These are phyloP conservation scores for Hippopotamus amphibius DNA, from an alignment of 2,113 vertebrate species.

Conservation along the genomic window DNA sequence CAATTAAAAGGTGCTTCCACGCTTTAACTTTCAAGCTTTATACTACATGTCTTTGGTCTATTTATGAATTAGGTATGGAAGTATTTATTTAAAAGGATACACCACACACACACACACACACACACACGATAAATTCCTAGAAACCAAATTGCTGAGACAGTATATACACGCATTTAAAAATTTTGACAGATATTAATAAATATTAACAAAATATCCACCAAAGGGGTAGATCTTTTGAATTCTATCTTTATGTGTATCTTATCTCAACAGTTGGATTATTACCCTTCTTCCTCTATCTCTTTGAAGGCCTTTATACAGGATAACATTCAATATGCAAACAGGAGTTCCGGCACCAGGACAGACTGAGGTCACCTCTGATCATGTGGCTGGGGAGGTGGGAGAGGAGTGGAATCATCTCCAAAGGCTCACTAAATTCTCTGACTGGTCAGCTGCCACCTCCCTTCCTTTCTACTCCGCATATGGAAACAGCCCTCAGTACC, in stretches of 20 bases:
- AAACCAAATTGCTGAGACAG: constrained; percentile 48
- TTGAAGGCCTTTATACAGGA: not conserved
- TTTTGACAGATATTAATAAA: not conserved
- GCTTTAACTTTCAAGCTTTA: constrained; percentile 58
- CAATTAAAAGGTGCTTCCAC: constrained; percentile 29
- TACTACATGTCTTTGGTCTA: not conserved
- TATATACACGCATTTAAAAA: not conserved
- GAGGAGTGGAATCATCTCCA: not conserved
- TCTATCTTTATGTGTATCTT: not conserved
- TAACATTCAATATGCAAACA: not conserved
- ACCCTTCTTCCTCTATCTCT: not conserved
- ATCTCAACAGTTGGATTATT: not conserved
- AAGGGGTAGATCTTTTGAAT: not conserved
- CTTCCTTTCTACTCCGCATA: not conserved
- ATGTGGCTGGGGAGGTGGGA: not conserved
- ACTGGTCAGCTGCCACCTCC: not conserved
- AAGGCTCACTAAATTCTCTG: not conserved
- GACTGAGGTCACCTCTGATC: not conserved
- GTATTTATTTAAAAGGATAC: constrained; percentile 18
- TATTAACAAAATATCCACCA: constrained; percentile 1
- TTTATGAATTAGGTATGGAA: not conserved
- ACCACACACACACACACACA: not conserved
- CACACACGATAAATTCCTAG: not conserved
- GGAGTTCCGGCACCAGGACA: not conserved
- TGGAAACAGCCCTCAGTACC: not conserved